Percentiles rank a stretch among this genome's conserved stretches.
Evolutionary conservation across 2,113 vertebrate species (phyloP).

Genomic region (Siniperca chuatsi): DNA sequence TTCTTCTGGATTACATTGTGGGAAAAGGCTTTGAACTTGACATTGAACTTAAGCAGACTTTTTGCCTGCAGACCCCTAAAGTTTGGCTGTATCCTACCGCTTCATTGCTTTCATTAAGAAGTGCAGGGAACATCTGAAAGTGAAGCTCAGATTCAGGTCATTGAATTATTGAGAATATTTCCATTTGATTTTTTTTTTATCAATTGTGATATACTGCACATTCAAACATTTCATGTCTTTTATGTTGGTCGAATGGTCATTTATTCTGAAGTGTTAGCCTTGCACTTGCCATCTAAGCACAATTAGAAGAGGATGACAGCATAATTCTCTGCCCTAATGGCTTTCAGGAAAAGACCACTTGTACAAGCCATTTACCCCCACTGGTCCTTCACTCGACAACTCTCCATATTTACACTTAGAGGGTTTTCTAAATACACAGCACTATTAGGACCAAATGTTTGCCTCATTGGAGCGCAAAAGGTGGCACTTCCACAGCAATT

Average conservation of each 20-base stretch:
- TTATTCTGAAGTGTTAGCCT: slow-evolving; percentile 43
- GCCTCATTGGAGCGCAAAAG: slow-evolving; percentile 48
- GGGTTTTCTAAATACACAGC: slow-evolving; percentile 47
- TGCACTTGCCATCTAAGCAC: slow-evolving; percentile 39
- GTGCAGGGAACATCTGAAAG: slow-evolving; percentile 38
- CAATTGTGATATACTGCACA: not conserved
- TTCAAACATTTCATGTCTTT: slow-evolving; percentile 15
- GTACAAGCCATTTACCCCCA: slow-evolving; percentile 60
- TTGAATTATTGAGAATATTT: slow-evolving; percentile 16
- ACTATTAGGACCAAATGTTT: slow-evolving; percentile 72
- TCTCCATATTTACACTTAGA: slow-evolving; percentile 58
- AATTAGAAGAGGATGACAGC: slow-evolving; percentile 56
- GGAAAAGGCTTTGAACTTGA: slow-evolving; percentile 84
- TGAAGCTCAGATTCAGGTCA: slow-evolving; percentile 46
- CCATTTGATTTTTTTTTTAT: not conserved
- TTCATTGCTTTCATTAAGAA: slow-evolving; percentile 44
- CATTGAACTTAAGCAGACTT: slow-evolving; percentile 85
- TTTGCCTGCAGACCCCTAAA: slow-evolving; percentile 72
- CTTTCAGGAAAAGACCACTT: slow-evolving; percentile 78
- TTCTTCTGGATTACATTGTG: slow-evolving; percentile 84
- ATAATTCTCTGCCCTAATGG: slow-evolving; percentile 57
- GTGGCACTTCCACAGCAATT: slow-evolving; percentile 76
- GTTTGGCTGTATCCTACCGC: slow-evolving; percentile 63
- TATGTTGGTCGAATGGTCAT: slow-evolving; percentile 29
- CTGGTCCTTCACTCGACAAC: slow-evolving; percentile 39